Base-by-base conservation (phyloP, 2,888 invertebrate genomes). In the Tolmerus cingulatus region DNA sequence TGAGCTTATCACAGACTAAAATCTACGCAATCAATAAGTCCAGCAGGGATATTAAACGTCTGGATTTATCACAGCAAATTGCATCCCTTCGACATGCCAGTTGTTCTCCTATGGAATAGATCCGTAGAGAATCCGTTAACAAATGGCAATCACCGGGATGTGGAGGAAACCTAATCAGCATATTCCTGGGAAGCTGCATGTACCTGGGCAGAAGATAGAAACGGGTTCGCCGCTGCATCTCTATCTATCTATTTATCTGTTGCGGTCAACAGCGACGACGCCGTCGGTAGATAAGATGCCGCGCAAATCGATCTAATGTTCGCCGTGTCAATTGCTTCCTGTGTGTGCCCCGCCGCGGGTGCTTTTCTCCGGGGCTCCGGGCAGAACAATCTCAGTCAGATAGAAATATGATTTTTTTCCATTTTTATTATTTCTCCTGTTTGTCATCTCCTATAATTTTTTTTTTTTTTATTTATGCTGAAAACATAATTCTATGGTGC, bases 271-370 rank as follows among this genome's bases (percentile, higher is more conserved):
- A 57, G 37, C 40, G 34, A 5, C 30, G 43, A 12, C 43, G 43
- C 4, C 43, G 43, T 46, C 43, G 43, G 16, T 12, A 9, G 19
- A 30, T 19, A 79, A 27, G 30, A 46, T 16, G 12, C 43, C 4
- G 16, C 43, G 19, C 30, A 9, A 0, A 82, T 40, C 9, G 55
- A 51, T 66, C 57, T 57, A 66, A 23, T 23, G 66, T 82, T 46
- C 19, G 40, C 23, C n/a, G 82, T 82, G 82, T 82, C 82, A 82
- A 82, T 82, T 82, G 57, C 82, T 82, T 82, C 82, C 66, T 82
- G 82, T 51, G 43, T 14, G 14, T 16, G 43, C 43, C 8, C 12
- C 43, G 66, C 37, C 34, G 34, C 30, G 3, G 30, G 30, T 9
- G 5, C 76, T 76, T 76, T 76, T 76, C 37, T 76, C 1, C 19